These are phyloP conservation scores for Ochropleura plecta DNA, from an alignment of 2,888 invertebrate species.

Conservation along the genomic window DNA sequence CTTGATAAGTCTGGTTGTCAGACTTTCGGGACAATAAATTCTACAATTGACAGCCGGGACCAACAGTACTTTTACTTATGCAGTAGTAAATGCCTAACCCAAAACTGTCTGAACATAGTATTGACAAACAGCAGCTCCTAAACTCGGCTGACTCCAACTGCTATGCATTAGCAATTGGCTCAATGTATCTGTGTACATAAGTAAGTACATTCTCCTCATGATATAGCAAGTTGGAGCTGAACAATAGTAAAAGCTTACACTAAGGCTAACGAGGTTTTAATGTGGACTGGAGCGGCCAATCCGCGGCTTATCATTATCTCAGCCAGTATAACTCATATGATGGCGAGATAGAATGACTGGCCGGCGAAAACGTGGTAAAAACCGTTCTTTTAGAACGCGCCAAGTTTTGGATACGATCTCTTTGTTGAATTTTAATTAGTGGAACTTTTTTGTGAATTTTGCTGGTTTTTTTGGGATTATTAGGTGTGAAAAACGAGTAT, in stretches of 20 bases:
- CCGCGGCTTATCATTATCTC: conserved; percentile 84
- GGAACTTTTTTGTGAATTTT: conserved; percentile 33
- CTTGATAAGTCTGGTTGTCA: too few relatives aligned
- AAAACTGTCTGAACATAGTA: conserved; percentile 7
- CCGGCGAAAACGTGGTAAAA: conserved; percentile 67
- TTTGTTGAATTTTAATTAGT: conserved; percentile 59
- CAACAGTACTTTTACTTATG: too few relatives aligned
- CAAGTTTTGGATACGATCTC: conserved; percentile 55
- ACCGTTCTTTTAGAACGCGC: conserved; percentile 53
- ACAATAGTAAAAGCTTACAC: conserved; percentile 77
- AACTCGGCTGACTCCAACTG: conserved; percentile 1
- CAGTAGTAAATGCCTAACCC: background rate
- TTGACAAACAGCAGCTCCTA: conserved; percentile 19
- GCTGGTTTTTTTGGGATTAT: conserved; percentile 10
- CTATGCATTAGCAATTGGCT: conserved; percentile 45
- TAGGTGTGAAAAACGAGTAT: background rate
- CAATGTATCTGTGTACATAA: conserved; percentile 14
- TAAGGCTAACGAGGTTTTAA: conserved; percentile 88
- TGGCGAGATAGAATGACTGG: conserved; percentile 77
- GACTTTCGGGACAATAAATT: too few relatives aligned
- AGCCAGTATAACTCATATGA: conserved; percentile 82
- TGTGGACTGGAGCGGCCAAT: conserved; percentile 79
- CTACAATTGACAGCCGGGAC: too few relatives aligned
- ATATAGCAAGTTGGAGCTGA: conserved; percentile 71
- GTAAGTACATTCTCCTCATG: conserved; percentile 35